Conservation (phyloP, 1,140 invertebrate species). For the Bombus sylvicola region DNA sequence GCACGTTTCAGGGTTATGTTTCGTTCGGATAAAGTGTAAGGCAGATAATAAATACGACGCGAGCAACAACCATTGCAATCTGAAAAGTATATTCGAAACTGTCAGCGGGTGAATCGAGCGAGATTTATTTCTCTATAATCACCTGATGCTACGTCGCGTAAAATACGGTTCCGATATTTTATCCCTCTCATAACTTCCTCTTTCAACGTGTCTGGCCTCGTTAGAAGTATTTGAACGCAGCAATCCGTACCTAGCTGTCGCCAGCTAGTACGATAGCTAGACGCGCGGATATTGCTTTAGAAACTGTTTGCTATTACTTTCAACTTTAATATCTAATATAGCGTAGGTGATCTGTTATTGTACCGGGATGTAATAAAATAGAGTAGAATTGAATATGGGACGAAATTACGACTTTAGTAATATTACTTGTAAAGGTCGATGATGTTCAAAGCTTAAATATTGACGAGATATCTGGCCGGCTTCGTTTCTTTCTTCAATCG, state of each 20-base stretch:
- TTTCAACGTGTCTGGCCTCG: background rate
- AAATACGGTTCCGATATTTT: constrained; percentile 16
- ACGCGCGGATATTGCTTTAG: background rate
- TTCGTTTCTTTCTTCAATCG: too few relatives aligned
- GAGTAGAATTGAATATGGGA: too few relatives aligned
- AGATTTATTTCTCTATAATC: constrained; percentile 27
- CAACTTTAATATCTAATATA: background rate
- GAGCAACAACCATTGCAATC: constrained; percentile 8
- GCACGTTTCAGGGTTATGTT: background rate
- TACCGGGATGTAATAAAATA: background rate
- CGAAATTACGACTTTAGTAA: too few relatives aligned
- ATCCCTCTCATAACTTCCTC: background rate
- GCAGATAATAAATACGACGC: constrained; percentile 35
- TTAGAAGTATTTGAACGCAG: background rate
- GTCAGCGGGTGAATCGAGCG: background rate
- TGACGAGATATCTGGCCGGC: too few relatives aligned
- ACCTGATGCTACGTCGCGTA: background rate
- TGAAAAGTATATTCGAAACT: background rate
- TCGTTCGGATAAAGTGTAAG: background rate
- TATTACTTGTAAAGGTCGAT: too few relatives aligned
- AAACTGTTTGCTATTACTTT: background rate
- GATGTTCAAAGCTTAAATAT: too few relatives aligned
- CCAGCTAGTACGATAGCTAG: background rate
- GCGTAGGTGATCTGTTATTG: background rate
- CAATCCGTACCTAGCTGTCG: background rate